Base-by-base conservation (phyloP, 1,140 invertebrate genomes). In the Drosophila albomicans region DNA sequence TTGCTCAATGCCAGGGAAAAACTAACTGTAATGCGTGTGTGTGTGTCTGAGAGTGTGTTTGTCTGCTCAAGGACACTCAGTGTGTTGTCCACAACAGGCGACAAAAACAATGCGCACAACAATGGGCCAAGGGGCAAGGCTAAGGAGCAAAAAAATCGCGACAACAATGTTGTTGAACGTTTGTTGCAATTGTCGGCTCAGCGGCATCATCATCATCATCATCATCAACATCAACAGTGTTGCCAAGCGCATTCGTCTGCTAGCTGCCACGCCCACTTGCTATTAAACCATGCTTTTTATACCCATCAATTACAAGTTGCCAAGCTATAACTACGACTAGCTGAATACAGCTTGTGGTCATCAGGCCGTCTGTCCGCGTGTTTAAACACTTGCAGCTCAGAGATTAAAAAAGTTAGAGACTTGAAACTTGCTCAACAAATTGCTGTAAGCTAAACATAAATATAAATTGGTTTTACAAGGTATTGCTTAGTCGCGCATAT, bases 111-210 rank as follows among this genome's bases (percentile, higher is more conserved):
- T 45, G 59, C 59, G 52, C 15, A 56, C 54, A 28, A 57, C 43
- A 49, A 70, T 51, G 59, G 13, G 15, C 11, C 10, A 51, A 11
- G 41, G 10, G 7, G 25, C 46, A 13, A 5, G 41, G 46, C 1
- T 13, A 8, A 8, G 20, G 20, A 25, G 20, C 11, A 30, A 52
- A 76, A 69, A 76, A 58, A 58, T 45, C 15, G 41, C 41, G 41
- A 43, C 35, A 75, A 78, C 72, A 78, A 57, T 64, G 76, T 75
- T 68, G 64, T 67, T 41, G 54, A n/a, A 20, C 20, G 15, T 43
- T 69, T 69, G 56, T 69, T 70, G 57, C 59, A 62, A 38, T 75
- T 75, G 57, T 51, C 41, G 66, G 38, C 56, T 61, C 66, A 62
- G 28, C 43, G 41, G 30, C 35, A 54, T 16, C 43, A 35, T 1